Evolutionary conservation across 2,113 vertebrate species (phyloP).

Genomic region (Calidris pygmaea): DNA sequence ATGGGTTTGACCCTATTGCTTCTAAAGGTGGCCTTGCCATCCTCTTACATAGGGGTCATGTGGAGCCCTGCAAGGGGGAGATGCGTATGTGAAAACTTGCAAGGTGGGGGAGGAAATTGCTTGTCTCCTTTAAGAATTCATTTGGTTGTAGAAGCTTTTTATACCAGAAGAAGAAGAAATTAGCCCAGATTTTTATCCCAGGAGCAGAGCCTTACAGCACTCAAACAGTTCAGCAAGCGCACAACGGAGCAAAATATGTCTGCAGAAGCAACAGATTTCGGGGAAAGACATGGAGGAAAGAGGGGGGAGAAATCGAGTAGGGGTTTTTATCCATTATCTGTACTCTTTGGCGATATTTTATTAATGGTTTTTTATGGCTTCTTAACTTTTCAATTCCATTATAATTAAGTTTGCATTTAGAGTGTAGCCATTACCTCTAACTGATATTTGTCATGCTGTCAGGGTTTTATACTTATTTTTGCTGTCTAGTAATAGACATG

Average conservation of each 20-base stretch:
- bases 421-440: not conserved
- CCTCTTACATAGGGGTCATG: not conserved
- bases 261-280: not conserved
- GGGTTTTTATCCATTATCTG: not conserved
- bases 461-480: not conserved
- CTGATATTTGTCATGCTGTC: conserved; percentile 13
- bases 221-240: not conserved
- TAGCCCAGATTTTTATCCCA: not conserved
- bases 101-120: not conserved
- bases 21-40: not conserved
- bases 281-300: not conserved
- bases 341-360: conserved; percentile 20
- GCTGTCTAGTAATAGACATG: not conserved
- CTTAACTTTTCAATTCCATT: conserved; percentile 31
- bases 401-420: conserved; percentile 37
- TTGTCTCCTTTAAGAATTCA: not conserved
- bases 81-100: not conserved
- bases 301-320: not conserved
- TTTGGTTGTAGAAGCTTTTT: not conserved
- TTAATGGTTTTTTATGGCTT: not conserved
- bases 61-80: not conserved
- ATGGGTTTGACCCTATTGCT: not conserved
- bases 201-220: not conserved
- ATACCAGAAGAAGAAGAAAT: not conserved
- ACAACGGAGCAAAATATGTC: not conserved